Percentiles rank a stretch among this genome's conserved stretches.
Evolutionary conservation across 2,113 vertebrate genomes (phyloP).

Genomic region (Periophthalmus modestus): DNA sequence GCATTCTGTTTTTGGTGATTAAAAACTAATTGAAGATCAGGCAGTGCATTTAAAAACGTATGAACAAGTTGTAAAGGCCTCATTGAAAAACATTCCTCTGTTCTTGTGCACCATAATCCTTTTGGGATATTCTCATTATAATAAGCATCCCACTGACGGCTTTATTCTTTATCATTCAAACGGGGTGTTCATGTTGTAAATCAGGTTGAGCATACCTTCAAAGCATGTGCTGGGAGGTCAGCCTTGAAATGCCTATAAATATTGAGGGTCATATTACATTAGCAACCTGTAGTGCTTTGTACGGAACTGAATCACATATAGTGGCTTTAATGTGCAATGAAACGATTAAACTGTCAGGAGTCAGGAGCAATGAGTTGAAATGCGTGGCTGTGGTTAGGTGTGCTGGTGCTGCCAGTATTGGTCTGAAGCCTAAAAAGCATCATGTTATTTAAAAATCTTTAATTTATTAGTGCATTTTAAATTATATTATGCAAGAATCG

Average conservation of each 20-base stretch:
- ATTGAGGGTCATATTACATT: slow-evolving; percentile 24
- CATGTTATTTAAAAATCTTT: no score
- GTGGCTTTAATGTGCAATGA: slow-evolving; percentile 14
- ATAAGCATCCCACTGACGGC: slow-evolving; percentile 42
- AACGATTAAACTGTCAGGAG: slow-evolving; percentile 29
- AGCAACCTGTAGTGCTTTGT: slow-evolving; percentile 24
- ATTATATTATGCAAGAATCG: no score
- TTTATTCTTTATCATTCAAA: slow-evolving; percentile 42
- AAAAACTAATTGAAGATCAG: neutral
- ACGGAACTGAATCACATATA: slow-evolving; percentile 13
- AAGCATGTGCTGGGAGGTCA: slow-evolving; percentile 28
- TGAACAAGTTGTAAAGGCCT: slow-evolving; percentile 15
- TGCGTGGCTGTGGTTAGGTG: no score
- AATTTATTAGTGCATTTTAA: no score
- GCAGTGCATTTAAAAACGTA: slow-evolving; percentile 4
- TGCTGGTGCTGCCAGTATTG: no score
- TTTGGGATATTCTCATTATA: slow-evolving; percentile 29
- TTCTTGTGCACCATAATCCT: slow-evolving; percentile 31
- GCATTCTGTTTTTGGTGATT: neutral
- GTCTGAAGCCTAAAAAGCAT: no score
- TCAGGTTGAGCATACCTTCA: slow-evolving; percentile 25
- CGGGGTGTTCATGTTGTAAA: slow-evolving; percentile 25
- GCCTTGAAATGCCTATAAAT: slow-evolving; percentile 16
- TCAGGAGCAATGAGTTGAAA: slow-evolving; percentile 10
- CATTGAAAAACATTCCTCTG: slow-evolving; percentile 16